Evolutionary conservation across 1,140 invertebrate genomes (phyloP).

Genomic region (Hycleus cichorii): DNA sequence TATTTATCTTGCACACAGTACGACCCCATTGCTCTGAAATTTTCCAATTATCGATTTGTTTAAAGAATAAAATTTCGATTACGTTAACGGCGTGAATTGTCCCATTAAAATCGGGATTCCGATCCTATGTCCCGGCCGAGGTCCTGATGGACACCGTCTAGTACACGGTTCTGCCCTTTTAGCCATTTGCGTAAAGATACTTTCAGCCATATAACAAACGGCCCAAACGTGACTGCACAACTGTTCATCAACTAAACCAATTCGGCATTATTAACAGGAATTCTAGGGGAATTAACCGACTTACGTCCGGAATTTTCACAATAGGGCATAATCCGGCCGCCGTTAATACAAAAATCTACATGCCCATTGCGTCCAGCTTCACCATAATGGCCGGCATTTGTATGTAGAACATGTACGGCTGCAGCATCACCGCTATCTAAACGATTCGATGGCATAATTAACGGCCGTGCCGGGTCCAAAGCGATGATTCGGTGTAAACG

Average conservation of each 20-base stretch:
- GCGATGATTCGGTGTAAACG: slow-evolving; percentile 57
- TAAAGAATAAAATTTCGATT: slow-evolving; percentile 6
- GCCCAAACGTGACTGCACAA: slow-evolving; percentile 68
- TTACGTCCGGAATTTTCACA: slow-evolving; percentile 61
- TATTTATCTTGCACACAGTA: slow-evolving; percentile 55
- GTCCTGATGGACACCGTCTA: slow-evolving; percentile 56
- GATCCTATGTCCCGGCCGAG: slow-evolving; percentile 44
- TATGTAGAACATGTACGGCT: slow-evolving; percentile 67
- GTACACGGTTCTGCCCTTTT: slow-evolving; percentile 58
- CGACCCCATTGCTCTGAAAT: slow-evolving; percentile 52
- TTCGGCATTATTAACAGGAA: neutral
- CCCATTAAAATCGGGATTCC: slow-evolving; percentile 46
- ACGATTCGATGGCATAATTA: slow-evolving; percentile 54
- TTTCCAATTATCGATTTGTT: too few relatives aligned
- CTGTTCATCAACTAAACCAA: slow-evolving; percentile 48
- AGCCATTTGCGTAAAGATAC: slow-evolving; percentile 44
- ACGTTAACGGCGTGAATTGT: slow-evolving; percentile 50
- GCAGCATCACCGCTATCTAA: slow-evolving; percentile 61
- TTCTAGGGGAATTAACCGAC: slow-evolving; percentile 20
- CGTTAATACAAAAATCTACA: slow-evolving; percentile 69
- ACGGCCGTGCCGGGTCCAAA: slow-evolving; percentile 64
- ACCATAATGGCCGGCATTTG: slow-evolving; percentile 67
- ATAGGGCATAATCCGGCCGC: slow-evolving; percentile 62
- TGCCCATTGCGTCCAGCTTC: slow-evolving; percentile 60
- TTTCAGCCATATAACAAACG: slow-evolving; percentile 68